Evolutionary conservation across 2,113 vertebrate genomes (phyloP), one percentile per base, ranked within the genome.

Genomic region (Ophthalmolycus amberensis): DNA sequence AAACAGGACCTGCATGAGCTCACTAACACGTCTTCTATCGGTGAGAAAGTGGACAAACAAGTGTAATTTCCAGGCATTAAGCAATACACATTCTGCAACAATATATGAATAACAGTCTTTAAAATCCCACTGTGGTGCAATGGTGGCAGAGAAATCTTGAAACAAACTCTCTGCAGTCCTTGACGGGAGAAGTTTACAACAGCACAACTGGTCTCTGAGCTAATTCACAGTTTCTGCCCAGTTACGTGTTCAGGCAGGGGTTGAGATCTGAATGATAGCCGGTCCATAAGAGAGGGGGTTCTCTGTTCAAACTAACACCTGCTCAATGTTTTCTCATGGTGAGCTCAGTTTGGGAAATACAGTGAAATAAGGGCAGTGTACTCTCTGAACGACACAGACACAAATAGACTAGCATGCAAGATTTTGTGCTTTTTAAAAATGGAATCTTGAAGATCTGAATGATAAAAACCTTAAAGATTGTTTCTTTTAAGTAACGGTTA

Each of bases 231-330:
- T 79, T 80, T 86, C 73, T 91, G 86, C 70, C 68, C 83, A 48
- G 75, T 65, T 84, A 70, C 20, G 18, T 80, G 83, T 75, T 79
- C 44, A n/a, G 18, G 82, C 66, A 60, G 80, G 20, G 52, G 81
- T 9, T 67, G 63, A 80, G 54, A 42, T 75, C 69, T 85, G 85
- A 84, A 86, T 72, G 73, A 85, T 84, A 80, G 72, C 56, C 0
- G 44, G 48, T 88, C 75, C 81, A 84, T 77, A 66, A 84, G 75
- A 67, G 59, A 83, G 75, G 29, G 12, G 29, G 12, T 77, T 75
- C 27, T 67, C 64, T 77, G 70, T 82, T 77, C 54, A 83, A 87
- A 80, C 75, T 75, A 84, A 87, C 84, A 91, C 85, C 84, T 85
- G 90, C 79, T 91, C 70, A 4, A 56, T 67, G 74, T 84, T 87